Evolutionary conservation across 2,113 vertebrate genomes (phyloP).

Genomic region (Phycodurus eques): DNA sequence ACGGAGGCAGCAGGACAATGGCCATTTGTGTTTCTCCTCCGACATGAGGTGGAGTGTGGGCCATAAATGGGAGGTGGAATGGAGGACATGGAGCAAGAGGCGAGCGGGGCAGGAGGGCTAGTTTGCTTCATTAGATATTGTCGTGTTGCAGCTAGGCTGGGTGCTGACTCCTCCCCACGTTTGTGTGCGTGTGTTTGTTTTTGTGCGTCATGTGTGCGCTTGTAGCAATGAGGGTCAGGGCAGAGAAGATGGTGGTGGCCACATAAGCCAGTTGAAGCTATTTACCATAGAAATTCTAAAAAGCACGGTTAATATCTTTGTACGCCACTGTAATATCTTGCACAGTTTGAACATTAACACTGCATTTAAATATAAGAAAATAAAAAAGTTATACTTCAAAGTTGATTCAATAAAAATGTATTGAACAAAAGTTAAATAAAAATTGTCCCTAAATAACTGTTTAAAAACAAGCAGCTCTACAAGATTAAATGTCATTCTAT

Average conservation of each 20-base stretch:
- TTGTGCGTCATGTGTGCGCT: constrained; percentile 2
- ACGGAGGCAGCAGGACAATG: constrained; percentile 3
- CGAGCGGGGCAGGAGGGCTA: constrained; percentile 24
- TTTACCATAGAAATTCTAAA: constrained; percentile 10
- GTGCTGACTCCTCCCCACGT: constrained; percentile 14
- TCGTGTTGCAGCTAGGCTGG: constrained; percentile 40
- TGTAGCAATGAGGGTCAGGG: constrained; percentile 31
- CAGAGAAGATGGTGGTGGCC: constrained; percentile 52
- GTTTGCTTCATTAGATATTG: constrained; percentile 58
- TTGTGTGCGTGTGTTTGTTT: constrained; percentile 18
- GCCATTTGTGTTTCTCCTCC: constrained; percentile 20
- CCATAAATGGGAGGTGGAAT: constrained; percentile 14
- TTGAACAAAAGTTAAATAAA: no score
- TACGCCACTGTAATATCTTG: no score
- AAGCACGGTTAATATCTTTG: no score
- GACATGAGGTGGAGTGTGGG: constrained; percentile 7
- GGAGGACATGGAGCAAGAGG: constrained; percentile 35
- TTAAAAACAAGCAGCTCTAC: no score
- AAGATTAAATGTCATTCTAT: no score
- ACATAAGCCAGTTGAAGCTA: constrained; percentile 31
- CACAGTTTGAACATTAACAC: no score
- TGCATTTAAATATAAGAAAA: no score
- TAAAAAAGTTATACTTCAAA: no score
- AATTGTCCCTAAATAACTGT: no score
- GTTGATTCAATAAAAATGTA: no score